Base-by-base conservation (phyloP, 2,888 invertebrate species). In the Ectobius pallidus region DNA sequence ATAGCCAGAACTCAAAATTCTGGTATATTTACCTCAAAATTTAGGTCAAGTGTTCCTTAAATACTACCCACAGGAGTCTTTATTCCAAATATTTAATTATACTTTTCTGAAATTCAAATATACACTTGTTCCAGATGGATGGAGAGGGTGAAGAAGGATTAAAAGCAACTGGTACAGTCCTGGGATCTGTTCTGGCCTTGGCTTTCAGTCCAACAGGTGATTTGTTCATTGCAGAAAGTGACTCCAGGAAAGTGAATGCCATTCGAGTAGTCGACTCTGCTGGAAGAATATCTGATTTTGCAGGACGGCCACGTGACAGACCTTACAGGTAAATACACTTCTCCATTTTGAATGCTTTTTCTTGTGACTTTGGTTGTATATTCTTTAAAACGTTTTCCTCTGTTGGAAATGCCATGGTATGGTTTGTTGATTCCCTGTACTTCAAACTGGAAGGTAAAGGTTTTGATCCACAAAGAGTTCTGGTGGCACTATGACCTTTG, bases 161-260 rank as follows among this genome's bases (percentile, higher is more conserved):
- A 11, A 85, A 85, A 70, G 84, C 85, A 74, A 85, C 85, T 30
- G 87, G 83, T 63, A 84, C 86, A 34, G 89, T 90, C 1, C 84
- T 97, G 18, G 95, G 96, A 44, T 94, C 95, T 0, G 95, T 97
- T 2, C 85, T 94, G 75, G 94, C 96, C 0, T 89, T 99, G 78
- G 91, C 96, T 1, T 97, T 97, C 82, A 93, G 95, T 55, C 95
- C 96, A 0, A 93, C 92, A 77, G 97, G 97, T 14, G 93, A 96
- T 79, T 85, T 99, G 1, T 97, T 95, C 81, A 92, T 98, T 27
- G 95, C 97, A 1, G 97, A 98, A 83, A 93, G 95, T 73, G 96
- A 98, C 83, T 93, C 94, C 1, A 89, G 93, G 77, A 90, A 93
- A 79, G 88, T 92, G 0, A 94, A 95, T 85, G 92, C 88, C 76